Evolutionary conservation across 1,140 invertebrate species (phyloP), one percentile per base, ranked within the genome.

Genomic region (Meloidogyne exigua): DNA sequence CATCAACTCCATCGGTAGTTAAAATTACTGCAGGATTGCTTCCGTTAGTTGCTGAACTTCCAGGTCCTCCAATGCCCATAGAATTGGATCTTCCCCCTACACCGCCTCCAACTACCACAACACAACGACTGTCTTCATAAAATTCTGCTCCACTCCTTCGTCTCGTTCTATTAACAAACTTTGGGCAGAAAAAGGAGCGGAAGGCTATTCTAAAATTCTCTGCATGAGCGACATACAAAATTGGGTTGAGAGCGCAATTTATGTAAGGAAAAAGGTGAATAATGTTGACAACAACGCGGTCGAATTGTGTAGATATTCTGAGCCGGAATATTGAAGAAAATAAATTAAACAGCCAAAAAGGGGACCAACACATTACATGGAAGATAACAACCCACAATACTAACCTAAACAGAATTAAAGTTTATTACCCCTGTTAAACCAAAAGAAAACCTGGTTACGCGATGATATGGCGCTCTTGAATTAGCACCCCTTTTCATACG

Each of bases 241-340:
- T 68, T 12, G 85, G 85, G 68, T 87, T 87, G 21, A 87, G 77
- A n/a, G 85, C 86, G 69, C 85, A 87, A 66, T 87, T 87, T 23
- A 87, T 71, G 71, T 87, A 87, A 11, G 86, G 85, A 67, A 87
- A 86, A 12, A 87, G 74, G 68, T 87, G 85, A 68, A 87, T 87
- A 26, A 87, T 82, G 67, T 87, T 87, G 42, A 87, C 83, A 25
- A 87, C 77, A 39, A 87, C 84, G 21, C 85, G 79, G 70, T 87
- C 83, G 64, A 87, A 86, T 72, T 80, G 80, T 13, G 85, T 88
- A 4, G 80, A 80, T 21, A 87, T 85, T 57, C 86, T 74, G n/a
- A 83, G 68, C 12, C 82, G 78, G 63, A 87, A 87, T 15, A 86
- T 83, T 21, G 86, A 82, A 63, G 82, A 81, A 76, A 86, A 87